Evolutionary conservation across 1,140 invertebrate genomes (phyloP).

Genomic region (Tyrophagus putrescentiae): DNA sequence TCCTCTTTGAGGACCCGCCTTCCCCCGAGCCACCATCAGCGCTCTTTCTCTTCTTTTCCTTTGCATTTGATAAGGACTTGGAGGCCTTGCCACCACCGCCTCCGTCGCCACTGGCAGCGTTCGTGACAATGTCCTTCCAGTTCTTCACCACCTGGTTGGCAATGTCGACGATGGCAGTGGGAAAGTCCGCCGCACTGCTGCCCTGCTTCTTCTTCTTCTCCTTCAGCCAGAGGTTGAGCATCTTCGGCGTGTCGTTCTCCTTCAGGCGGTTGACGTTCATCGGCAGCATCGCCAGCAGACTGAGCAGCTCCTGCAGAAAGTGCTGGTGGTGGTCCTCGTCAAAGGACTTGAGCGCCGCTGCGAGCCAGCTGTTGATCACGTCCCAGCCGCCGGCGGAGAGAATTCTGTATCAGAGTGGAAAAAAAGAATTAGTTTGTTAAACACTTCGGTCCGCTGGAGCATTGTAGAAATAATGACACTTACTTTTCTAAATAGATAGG

Average conservation of each 20-base stretch:
- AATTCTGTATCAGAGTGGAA: too few species aligned
- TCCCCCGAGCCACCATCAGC: not conserved
- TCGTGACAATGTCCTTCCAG: conserved; percentile 21
- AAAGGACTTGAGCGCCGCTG: too few species aligned
- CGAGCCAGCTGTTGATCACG: conserved; percentile 68
- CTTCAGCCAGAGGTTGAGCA: conserved; percentile 53
- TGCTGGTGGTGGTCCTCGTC: too few species aligned
- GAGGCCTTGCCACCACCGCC: not conserved
- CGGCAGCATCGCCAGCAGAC: conserved; percentile 62
- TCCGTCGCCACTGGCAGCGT: not conserved
- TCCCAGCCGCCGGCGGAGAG: conserved; percentile 60
- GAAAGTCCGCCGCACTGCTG: too few species aligned
- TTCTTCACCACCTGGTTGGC: conserved; percentile 21
- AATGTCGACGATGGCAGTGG: too few species aligned
- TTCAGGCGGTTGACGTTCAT: conserved; percentile 75
- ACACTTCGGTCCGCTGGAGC: too few species aligned
- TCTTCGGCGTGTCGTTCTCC: conserved; percentile 73
- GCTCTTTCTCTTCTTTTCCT: conserved; percentile 18
- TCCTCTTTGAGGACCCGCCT: not conserved
- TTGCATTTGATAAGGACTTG: conserved; percentile 11
- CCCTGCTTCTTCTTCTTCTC: conserved; percentile 17
- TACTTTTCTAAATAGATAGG: conserved; percentile 60
- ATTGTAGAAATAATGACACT: conserved; percentile 30
- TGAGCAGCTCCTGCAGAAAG: conserved; percentile 64
- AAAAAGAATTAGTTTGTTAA: too few species aligned